Evolutionary conservation across 2,797 vertebrate species (phyloP), one percentile per base, ranked within the genome.

Genomic region (Mus minutoides): DNA sequence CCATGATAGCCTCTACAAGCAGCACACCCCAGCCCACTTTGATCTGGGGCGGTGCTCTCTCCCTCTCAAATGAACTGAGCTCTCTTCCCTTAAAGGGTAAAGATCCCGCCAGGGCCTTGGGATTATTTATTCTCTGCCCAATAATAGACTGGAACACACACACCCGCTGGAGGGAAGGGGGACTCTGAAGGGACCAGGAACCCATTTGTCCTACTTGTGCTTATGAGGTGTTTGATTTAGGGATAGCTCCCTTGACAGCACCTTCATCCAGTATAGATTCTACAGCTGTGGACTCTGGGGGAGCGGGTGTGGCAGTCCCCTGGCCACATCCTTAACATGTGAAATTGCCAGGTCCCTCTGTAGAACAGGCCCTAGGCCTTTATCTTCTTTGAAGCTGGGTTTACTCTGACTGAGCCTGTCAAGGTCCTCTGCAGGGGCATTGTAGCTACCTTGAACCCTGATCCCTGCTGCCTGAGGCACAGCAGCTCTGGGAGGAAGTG

Each of bases 41-140:
- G 71, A 26, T 37, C 49, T 43, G n/a, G 75, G 60, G 43, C 79
- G 64, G 56, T 29, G 29, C 77, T 97, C 94, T 52, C 40, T 82
- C 43, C 0, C 0, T 87, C 86, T 78, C 46, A 67, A 69, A 9
- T 67, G 90, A 96, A 78, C 77, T 79, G 73, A 77, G 87, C 94
- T 88, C 97, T 76, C 58, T 96, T 95, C 92, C 95, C 94, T 1
- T 94, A 95, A 79, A 71, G 97, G 94, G 91, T 90, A 85, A 21
- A 67, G 87, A 94, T 94, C 78, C 91, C 88, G 90, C 87, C 49
- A 69, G 94, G 52, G 0, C 62, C 31, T 52, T 29, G 46, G 17
- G 79, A 92, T 88, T 94, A 92, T 97, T 97, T 96, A 62, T 77
- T 97, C 92, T 58, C 93, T 29, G 90, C 73, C 85, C 93, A 90